Conservation (phyloP, 2,797 vertebrate genomes). For the Malurus splendens region DNA sequence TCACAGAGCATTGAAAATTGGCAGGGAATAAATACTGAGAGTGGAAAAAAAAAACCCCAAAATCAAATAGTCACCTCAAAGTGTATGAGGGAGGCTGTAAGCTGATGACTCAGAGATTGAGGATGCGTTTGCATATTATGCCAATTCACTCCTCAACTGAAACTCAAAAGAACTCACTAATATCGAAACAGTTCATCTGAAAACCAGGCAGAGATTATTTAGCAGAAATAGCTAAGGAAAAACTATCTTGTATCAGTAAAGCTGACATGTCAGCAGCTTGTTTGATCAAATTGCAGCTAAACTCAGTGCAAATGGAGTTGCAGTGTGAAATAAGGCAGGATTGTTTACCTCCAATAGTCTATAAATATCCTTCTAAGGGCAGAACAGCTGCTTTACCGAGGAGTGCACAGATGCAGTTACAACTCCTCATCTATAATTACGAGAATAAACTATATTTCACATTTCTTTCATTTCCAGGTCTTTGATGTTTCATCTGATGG, state of each 20-base stretch:
- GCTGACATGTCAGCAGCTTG: constrained; percentile 28
- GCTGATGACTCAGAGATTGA: constrained; percentile 22
- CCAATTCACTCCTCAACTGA: constrained; percentile 6
- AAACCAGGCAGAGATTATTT: constrained; percentile 45
- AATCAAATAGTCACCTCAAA: constrained; percentile 44
- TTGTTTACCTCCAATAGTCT: constrained; percentile 49
- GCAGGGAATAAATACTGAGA: constrained; percentile 49
- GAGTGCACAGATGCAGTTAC: background rate
- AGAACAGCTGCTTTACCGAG: constrained; percentile 54
- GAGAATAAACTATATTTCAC: background rate
- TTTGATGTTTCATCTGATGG: background rate
- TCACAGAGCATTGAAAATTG: background rate
- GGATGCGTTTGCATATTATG: constrained; percentile 19
- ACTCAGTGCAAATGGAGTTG: background rate
- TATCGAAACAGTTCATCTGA: constrained; percentile 31
- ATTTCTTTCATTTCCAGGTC: background rate
- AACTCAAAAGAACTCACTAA: constrained; percentile 39
- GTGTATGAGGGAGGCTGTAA: constrained; percentile 5
- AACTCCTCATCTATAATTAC: constrained; percentile 2
- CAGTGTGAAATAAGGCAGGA: constrained; percentile 39
- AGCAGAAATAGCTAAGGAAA: constrained; percentile 12
- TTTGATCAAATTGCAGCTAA: constrained; percentile 25
- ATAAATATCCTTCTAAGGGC: constrained; percentile 54
- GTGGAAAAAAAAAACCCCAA: background rate
- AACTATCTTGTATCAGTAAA: constrained; percentile 15